Percentiles rank a stretch among this genome's conserved stretches.
These are phyloP conservation scores for Drosophila arizonae DNA, from an alignment of 1,140 invertebrate species.

Conservation along the genomic window DNA sequence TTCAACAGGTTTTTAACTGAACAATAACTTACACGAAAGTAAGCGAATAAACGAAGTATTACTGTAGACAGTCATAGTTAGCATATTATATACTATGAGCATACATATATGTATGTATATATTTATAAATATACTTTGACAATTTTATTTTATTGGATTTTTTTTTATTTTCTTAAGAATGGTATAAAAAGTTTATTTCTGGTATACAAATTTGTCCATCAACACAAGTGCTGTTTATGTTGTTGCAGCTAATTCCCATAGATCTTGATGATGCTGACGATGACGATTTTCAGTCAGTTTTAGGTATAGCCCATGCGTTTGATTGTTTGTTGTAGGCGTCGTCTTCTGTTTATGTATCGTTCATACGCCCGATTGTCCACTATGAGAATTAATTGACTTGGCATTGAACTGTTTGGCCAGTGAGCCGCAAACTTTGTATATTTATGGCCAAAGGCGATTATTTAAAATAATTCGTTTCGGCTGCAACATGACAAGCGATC, in stretches of 20 bases:
- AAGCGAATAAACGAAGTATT: too few relatives aligned
- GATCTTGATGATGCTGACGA: constrained; percentile 4
- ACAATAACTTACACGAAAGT: too few relatives aligned
- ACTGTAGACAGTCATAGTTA: background rate
- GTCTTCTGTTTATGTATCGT: constrained; percentile 12
- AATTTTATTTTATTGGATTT: background rate
- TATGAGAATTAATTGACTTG: constrained; percentile 65
- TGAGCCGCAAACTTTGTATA: constrained; percentile 52
- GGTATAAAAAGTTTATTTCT: constrained; percentile 24
- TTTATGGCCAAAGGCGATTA: constrained; percentile 71
- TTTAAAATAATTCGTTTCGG: constrained; percentile 41
- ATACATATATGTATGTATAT: background rate
- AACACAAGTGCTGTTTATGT: constrained; percentile 9
- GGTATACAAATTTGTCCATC: constrained; percentile 10
- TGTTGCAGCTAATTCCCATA: constrained; percentile 3
- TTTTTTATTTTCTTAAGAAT: constrained; percentile 8
- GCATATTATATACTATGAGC: background rate
- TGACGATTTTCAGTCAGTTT: constrained; percentile 13
- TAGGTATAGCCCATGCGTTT: background rate
- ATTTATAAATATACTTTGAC: too few relatives aligned
- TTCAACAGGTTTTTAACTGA: too few relatives aligned
- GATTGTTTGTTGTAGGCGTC: constrained; percentile 29
- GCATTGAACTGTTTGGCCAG: constrained; percentile 69
- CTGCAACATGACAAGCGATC: constrained; percentile 28
- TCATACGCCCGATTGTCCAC: constrained; percentile 50